Percentiles rank a stretch among this genome's conserved stretches.
Conservation (phyloP, 1,140 invertebrate species). For the Diabrotica virgifera region DNA sequence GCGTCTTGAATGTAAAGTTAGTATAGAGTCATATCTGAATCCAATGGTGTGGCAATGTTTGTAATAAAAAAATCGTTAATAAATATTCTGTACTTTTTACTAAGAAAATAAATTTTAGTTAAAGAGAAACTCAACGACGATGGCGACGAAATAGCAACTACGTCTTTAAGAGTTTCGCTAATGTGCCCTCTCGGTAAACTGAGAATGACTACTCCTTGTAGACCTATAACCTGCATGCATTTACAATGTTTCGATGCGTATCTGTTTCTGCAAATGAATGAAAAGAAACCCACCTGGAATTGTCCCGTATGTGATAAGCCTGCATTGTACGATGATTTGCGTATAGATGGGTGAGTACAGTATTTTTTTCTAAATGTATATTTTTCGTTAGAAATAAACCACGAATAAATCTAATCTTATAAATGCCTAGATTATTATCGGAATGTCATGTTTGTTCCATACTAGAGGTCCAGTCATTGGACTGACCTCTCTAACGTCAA, state of each 20-base stretch:
- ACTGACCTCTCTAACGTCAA: too few relatives aligned
- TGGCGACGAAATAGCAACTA: constrained; percentile 94
- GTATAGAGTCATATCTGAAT: too few relatives aligned
- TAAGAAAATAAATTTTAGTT: constrained; percentile 54
- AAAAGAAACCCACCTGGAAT: constrained; percentile 96
- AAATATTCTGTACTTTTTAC: too few relatives aligned
- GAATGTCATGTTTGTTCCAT: too few relatives aligned
- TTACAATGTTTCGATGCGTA: constrained; percentile 97
- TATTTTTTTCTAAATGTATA: not conserved
- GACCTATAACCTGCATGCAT: constrained; percentile 87
- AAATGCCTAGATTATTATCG: too few relatives aligned
- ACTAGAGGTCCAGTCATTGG: too few relatives aligned
- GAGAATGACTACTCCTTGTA: constrained; percentile 87
- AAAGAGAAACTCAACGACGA: constrained; percentile 93
- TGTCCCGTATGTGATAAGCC: constrained; percentile 96
- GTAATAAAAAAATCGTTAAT: too few relatives aligned
- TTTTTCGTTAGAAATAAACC: too few relatives aligned
- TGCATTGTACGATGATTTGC: constrained; percentile 84
- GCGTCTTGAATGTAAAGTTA: too few relatives aligned
- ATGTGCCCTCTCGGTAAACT: constrained; percentile 93
- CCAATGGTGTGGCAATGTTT: too few relatives aligned
- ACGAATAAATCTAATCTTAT: too few relatives aligned
- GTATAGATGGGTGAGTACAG: constrained; percentile 77
- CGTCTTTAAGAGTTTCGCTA: constrained; percentile 87
- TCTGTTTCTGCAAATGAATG: constrained; percentile 96